Evolutionary conservation across 2,113 vertebrate genomes (phyloP).

Genomic region (Atlantisia rogersi): DNA sequence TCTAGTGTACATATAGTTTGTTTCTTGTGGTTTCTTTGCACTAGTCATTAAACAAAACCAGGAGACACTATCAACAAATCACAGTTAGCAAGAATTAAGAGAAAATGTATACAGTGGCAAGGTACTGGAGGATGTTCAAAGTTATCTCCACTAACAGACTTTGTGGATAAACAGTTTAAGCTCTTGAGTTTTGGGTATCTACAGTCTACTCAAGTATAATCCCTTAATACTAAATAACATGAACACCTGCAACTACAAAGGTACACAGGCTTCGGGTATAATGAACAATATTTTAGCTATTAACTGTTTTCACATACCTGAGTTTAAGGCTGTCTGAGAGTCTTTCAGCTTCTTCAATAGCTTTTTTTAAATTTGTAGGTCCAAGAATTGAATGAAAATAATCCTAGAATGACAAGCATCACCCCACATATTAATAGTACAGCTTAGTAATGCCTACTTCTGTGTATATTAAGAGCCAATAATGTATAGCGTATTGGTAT

Average conservation of each 20-base stretch:
- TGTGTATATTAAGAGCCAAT: not conserved
- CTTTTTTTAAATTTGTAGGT: conserved; percentile 90
- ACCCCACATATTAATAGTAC: not conserved
- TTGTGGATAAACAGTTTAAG: not conserved
- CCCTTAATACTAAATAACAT: not conserved
- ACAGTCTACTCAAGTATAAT: not conserved
- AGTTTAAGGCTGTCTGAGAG: conserved; percentile 97
- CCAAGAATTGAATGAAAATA: conserved; percentile 91
- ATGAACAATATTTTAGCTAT: not conserved
- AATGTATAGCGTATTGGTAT: not conserved
- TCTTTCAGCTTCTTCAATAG: conserved; percentile 96
- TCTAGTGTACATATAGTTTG: not conserved
- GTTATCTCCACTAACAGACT: not conserved
- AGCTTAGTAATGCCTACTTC: not conserved
- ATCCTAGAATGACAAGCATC: conserved; percentile 82
- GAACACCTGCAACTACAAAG: not conserved
- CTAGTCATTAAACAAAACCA: not conserved
- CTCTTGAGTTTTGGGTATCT: not conserved
- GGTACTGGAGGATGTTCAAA: not conserved
- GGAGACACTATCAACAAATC: not conserved
- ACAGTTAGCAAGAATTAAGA: not conserved
- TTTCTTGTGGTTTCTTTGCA: not conserved
- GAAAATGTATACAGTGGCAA: not conserved
- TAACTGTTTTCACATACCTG: conserved; percentile 69
- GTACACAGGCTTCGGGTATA: not conserved